phyloP scores from a whole-genome alignment of 2,888 invertebrate genomes.

The Ctenicera cuprea region DNA sequence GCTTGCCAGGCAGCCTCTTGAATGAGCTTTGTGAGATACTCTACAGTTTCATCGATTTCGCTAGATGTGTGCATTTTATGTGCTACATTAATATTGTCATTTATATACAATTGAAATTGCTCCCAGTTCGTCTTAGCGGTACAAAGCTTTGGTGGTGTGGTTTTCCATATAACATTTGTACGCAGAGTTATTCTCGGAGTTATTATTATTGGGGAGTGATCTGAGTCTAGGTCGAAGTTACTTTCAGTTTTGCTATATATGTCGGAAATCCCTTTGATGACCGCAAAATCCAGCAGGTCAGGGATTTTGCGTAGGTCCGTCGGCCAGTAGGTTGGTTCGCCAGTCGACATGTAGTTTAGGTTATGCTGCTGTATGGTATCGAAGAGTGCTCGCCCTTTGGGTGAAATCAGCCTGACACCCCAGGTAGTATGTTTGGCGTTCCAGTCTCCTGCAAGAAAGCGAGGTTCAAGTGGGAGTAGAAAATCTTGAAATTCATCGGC shows the following conservation, averaged over 20 bases:
- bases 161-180: conserved; percentile 27
- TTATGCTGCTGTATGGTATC: conserved; percentile 8
- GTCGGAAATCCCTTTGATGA: conserved; percentile 3
- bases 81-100: conserved; percentile 21
- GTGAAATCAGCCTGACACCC: conserved; percentile 18
- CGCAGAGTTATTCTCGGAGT: too few relatives aligned
- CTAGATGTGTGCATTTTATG: conserved; percentile 38
- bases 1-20: conserved; percentile 29
- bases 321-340: conserved; percentile 22
- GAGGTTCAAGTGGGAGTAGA: conserved; percentile 22
- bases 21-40: conserved; percentile 22
- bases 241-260: conserved; percentile 3
- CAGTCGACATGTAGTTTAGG: conserved; percentile 22
- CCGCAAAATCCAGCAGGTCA: too few relatives aligned
- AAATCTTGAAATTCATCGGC: conserved; percentile 23
- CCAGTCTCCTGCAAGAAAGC: conserved; percentile 31
- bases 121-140: conserved; percentile 21
- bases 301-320: too few relatives aligned
- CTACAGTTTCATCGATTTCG: too few relatives aligned
- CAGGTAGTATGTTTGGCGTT: conserved; percentile 29
- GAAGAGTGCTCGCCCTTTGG: conserved; percentile 21
- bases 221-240: conserved; percentile 19
- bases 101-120: conserved; percentile 28
- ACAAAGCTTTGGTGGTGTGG: conserved; percentile 24
- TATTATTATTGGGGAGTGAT: conserved; percentile 23